phyloP scores from a whole-genome alignment of 1,140 invertebrate genomes.

The Chironomus tepperi region DNA sequence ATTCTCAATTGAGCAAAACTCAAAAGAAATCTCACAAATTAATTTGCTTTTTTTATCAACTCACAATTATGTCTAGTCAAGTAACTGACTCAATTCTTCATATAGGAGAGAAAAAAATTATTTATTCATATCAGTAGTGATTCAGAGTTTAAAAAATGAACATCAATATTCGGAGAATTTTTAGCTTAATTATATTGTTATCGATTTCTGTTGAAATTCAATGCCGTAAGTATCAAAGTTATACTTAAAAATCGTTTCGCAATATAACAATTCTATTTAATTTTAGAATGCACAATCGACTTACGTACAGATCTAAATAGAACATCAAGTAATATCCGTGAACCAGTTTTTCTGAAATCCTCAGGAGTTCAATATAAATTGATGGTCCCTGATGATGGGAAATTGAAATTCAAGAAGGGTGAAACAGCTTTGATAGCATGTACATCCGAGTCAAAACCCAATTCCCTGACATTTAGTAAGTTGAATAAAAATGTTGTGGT shows the following conservation, averaged over 20 bases:
- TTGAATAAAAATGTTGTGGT: background rate
- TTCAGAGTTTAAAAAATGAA: no score
- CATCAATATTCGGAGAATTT: no score
- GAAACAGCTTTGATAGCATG: background rate
- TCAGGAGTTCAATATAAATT: background rate
- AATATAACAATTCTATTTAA: no score
- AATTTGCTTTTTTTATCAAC: no score
- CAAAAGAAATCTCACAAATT: no score
- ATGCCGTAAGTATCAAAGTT: slow-evolving; percentile 1
- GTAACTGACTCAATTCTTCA: no score
- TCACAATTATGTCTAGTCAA: no score
- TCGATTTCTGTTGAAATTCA: background rate
- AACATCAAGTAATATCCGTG: background rate
- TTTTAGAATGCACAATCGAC: slow-evolving; percentile 11
- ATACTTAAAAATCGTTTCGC: no score
- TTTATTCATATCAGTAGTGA: no score
- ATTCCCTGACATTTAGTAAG: background rate
- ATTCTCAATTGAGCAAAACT: no score
- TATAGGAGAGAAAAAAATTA: no score
- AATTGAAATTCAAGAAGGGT: background rate
- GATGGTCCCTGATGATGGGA: background rate
- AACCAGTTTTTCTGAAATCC: background rate
- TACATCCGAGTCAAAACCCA: background rate
- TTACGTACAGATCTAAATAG: background rate
- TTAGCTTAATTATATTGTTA: background rate